Base-by-base conservation (phyloP, 2,888 invertebrate species). In the Drosophila yooni region DNA sequence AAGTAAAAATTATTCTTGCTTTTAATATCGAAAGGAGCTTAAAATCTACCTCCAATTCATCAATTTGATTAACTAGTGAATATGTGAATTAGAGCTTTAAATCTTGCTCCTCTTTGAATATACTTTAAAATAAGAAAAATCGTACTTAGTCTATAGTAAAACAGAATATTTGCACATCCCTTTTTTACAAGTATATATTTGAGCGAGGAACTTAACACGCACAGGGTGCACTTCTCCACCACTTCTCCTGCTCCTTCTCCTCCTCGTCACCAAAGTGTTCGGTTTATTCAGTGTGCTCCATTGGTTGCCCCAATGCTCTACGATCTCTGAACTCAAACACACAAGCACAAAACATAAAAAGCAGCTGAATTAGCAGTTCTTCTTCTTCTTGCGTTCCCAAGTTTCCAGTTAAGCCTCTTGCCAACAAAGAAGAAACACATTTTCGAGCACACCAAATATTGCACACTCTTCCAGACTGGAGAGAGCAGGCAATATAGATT, bases 261-360 rank as follows among this genome's bases (percentile, higher is more conserved):
- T 15, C 18, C 50, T 7, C 21, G 1, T 15, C 34, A 5, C 5
- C n/a, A 10, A 21, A 3, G 29, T 58, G 56, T 46, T 13, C 70
- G 74, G 71, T 67, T 81, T 81, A 69, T 81, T 61, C 61, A 57
- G 70, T 66, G 51, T 69, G 70, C 66, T 69, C 63, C 78, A 54
- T 40, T 64, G 82, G 64, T 62, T 58, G 56, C 53, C 52, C 65
- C 52, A 63, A 64, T 54, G 68, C 72, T 54, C 50, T 58, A 53
- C 58, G 50, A 72, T 68, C 43, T 53, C 38, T 50, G 43, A 54
- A 52, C 21, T 54, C 25, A 58, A 54, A 50, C 11, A 29, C 10
- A 40, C 36, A 18, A 3, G 21, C 46, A 25, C 46, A 57, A 34
- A 34, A 21, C 46, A 52, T 54, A 60, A 68, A 76, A 76, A 63